A percentile compares a stretch with the other conserved stretches of the same genome.
phyloP scores from a whole-genome alignment of 1,140 invertebrate species.

The Zaprionus davidi region DNA sequence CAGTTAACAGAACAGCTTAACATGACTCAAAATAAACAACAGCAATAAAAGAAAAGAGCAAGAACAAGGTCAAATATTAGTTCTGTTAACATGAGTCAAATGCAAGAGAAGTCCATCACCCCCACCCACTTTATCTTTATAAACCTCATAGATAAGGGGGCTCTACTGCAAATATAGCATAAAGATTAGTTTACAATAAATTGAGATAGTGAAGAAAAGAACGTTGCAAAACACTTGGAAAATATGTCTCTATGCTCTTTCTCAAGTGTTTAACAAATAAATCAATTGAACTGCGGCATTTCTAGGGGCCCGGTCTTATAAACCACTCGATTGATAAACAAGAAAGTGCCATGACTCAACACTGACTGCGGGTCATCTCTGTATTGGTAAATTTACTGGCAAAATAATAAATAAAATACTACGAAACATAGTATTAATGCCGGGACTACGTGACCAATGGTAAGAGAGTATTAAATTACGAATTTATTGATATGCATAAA shows the following conservation, averaged over 20 bases:
- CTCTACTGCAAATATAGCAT: neutral
- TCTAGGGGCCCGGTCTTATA: neutral
- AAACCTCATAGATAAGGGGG: neutral
- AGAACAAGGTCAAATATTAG: neutral
- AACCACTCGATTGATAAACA: constrained; percentile 24
- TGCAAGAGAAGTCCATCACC: neutral
- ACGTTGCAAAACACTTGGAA: neutral
- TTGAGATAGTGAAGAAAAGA: constrained; percentile 17
- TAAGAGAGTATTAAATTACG: constrained; percentile 25
- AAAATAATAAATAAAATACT: neutral
- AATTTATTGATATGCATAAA: constrained; percentile 40
- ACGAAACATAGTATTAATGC: neutral
- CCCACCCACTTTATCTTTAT: neutral
- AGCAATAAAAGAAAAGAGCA: too few relatives aligned
- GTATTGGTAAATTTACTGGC: neutral
- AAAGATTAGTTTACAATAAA: neutral
- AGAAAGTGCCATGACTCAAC: constrained; percentile 19
- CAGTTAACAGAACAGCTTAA: too few relatives aligned
- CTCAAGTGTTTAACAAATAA: constrained; percentile 5
- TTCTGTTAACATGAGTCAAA: neutral
- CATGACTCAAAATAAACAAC: neutral
- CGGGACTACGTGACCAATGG: constrained; percentile 69
- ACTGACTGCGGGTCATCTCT: neutral
- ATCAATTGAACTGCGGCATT: constrained; percentile 27
- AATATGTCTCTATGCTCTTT: neutral